phyloP scores from a whole-genome alignment of 2,113 vertebrate genomes.

The Strigops habroptila region DNA sequence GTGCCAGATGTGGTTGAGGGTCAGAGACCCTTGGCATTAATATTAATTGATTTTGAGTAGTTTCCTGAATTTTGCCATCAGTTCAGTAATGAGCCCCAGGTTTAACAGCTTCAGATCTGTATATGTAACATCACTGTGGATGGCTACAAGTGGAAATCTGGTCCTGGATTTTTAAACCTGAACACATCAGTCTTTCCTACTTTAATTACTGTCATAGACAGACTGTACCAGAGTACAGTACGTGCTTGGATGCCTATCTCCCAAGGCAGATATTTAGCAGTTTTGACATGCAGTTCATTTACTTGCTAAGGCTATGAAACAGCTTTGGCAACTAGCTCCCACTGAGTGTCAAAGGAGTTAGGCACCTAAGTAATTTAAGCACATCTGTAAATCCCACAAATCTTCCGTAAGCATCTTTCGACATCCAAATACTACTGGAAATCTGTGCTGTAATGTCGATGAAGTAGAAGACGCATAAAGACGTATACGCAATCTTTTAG shows the following conservation, averaged over 20 bases:
- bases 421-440: background rate
- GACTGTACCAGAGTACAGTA: background rate
- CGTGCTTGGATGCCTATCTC: background rate
- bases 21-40: background rate
- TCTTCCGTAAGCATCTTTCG: conserved; percentile 8
- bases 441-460: background rate
- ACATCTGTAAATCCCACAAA: conserved; percentile 13
- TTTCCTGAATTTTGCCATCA: background rate
- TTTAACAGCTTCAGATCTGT: background rate
- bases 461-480: background rate
- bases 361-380: conserved; percentile 28
- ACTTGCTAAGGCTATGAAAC: background rate
- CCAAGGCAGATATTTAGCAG: background rate
- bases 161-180: background rate
- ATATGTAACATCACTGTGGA: background rate
- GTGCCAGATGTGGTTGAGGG: background rate
- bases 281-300: background rate
- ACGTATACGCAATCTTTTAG: background rate
- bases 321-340: background rate
- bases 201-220: conserved; percentile 4
- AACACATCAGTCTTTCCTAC: background rate
- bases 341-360: background rate
- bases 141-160: background rate
- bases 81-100: background rate
- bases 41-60: conserved; percentile 12